These are phyloP conservation scores for Eumerus sabulonum DNA, from an alignment of 2,888 invertebrate genomes.

Conservation along the genomic window DNA sequence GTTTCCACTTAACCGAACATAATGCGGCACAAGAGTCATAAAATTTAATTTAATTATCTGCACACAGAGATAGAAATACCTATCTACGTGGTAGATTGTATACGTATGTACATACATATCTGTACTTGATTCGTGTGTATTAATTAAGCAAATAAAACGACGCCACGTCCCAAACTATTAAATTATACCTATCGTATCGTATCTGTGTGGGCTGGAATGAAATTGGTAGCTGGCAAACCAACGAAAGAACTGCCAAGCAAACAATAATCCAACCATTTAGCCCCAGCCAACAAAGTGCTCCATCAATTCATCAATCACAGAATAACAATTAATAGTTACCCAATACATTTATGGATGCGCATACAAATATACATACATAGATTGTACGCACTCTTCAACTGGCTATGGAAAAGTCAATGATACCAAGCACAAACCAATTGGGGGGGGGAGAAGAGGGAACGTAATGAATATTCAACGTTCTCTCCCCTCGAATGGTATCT, in stretches of 20 bases:
- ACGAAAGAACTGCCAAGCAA: conserved; percentile 40
- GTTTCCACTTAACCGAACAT: conserved; percentile 47
- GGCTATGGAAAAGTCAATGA: conserved; percentile 29
- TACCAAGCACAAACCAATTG: conserved; percentile 38
- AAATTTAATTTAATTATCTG: conserved; percentile 64
- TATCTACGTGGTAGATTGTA: not conserved
- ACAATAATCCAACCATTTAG: conserved; percentile 54
- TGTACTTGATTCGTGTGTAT: conserved; percentile 29
- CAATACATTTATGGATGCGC: conserved; percentile 10
- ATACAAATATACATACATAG: conserved; percentile 20
- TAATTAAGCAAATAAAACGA: conserved; percentile 49
- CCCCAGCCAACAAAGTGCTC: conserved; percentile 52
- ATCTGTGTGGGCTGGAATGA: conserved; percentile 26
- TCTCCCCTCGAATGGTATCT: not conserved
- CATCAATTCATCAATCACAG: conserved; percentile 67
- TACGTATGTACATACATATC: not conserved
- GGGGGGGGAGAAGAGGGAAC: conserved; percentile 5
- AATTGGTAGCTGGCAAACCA: conserved; percentile 44
- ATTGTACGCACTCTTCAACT: conserved; percentile 50
- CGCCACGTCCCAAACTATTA: no score
- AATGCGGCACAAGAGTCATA: conserved; percentile 56
- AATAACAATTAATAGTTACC: conserved; percentile 56
- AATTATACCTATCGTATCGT: no score
- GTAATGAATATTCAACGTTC: conserved; percentile 40
- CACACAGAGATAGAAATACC: conserved; percentile 13